These are phyloP conservation scores for Planococcus citri DNA, from an alignment of 1,140 invertebrate genomes.

Conservation along the genomic window DNA sequence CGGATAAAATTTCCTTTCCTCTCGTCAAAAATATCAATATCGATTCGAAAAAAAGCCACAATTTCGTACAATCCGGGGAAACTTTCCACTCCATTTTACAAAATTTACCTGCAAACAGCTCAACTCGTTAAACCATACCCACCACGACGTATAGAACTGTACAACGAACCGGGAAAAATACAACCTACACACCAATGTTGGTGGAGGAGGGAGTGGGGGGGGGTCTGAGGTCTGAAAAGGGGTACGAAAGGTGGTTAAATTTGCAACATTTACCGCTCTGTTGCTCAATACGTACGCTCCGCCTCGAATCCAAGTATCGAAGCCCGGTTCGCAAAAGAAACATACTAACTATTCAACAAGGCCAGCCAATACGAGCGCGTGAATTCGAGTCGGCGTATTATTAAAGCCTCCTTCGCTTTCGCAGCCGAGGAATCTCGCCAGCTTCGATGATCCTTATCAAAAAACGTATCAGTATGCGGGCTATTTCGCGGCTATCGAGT, in stretches of 20 bases:
- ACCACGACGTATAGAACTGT: no score
- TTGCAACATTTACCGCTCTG: background rate
- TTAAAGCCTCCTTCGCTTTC: slow-evolving; percentile 1
- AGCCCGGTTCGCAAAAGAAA: slow-evolving; percentile 1
- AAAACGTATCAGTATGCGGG: slow-evolving; percentile 15
- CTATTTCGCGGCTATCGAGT: slow-evolving; percentile 1
- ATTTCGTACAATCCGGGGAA: no score
- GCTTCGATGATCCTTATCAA: slow-evolving; percentile 10
- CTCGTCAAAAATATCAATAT: no score
- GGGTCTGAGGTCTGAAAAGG: background rate
- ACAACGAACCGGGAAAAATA: no score
- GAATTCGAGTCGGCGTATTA: slow-evolving; percentile 3
- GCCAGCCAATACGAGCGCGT: background rate
- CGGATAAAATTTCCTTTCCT: no score
- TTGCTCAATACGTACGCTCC: background rate
- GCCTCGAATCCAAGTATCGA: background rate
- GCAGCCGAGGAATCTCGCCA: background rate
- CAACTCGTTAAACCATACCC: no score
- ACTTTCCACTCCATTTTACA: no score
- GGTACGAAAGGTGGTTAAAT: background rate
- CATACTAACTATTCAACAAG: background rate
- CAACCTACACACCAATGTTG: no score
- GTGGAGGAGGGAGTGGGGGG: no score
- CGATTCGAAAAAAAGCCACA: no score
- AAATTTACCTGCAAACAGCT: no score